Percentiles rank a stretch among this genome's conserved stretches.
phyloP scores from a whole-genome alignment of 2,113 vertebrate genomes.

The Gulo gulo region DNA sequence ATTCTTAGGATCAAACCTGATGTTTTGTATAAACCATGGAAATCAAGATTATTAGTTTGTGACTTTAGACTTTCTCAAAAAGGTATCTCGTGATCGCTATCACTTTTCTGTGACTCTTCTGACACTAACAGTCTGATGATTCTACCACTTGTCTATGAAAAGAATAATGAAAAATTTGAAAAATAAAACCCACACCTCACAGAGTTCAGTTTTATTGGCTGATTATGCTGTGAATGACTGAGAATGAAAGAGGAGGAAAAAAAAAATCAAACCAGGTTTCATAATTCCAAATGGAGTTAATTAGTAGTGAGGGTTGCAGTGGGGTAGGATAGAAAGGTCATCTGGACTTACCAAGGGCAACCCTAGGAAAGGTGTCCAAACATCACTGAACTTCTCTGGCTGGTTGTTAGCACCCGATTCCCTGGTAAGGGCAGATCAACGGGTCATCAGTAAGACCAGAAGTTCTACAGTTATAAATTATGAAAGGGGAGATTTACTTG shows the following conservation, averaged over 20 bases:
- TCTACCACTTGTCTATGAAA: not conserved
- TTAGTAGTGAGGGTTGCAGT: not conserved
- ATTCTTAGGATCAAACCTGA: not conserved
- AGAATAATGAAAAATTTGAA: not conserved
- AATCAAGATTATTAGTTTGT: not conserved
- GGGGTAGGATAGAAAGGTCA: not conserved
- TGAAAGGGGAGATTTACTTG: conserved; percentile 38
- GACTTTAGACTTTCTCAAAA: not conserved
- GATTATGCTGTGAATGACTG: not conserved
- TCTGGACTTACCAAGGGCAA: not conserved
- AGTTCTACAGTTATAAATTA: conserved; percentile 47
- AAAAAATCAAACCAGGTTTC: not conserved
- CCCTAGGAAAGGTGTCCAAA: not conserved
- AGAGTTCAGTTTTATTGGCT: not conserved
- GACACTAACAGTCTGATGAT: not conserved
- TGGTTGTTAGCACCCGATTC: not conserved
- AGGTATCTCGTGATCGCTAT: not conserved
- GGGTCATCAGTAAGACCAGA: conserved; percentile 51
- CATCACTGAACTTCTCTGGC: not conserved
- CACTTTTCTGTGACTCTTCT: not conserved
- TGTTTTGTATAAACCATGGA: not conserved
- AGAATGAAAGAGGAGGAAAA: not conserved
- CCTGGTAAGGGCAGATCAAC: not conserved
- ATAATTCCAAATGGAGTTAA: not conserved
- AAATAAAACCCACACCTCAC: not conserved